Conservation (phyloP, 2,888 invertebrate species). For the Gasteruption jaculator region DNA sequence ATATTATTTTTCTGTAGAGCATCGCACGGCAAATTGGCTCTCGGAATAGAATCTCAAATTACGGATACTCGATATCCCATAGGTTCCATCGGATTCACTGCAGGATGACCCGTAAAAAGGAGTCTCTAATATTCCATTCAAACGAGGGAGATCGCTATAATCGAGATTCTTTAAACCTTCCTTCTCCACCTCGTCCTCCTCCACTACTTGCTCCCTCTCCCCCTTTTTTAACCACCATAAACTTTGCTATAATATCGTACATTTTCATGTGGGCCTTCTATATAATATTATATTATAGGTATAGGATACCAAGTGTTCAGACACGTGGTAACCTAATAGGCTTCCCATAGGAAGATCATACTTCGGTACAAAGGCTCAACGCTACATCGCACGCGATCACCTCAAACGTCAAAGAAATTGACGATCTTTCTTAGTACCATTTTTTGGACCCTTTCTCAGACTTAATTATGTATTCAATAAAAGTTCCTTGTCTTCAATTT, state of each 20-base stretch:
- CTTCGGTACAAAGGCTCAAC: slow-evolving; percentile 48
- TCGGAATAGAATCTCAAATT: slow-evolving; percentile 44
- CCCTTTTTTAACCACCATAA: too few relatives aligned
- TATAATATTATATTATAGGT: slow-evolving; percentile 24
- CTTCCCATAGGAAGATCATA: slow-evolving; percentile 47
- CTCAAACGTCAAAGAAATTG: slow-evolving; percentile 45
- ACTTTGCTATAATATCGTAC: too few relatives aligned
- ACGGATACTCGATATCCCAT: slow-evolving; percentile 41
- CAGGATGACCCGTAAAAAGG: slow-evolving; percentile 28
- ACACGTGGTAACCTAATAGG: slow-evolving; percentile 45
- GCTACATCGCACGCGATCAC: slow-evolving; percentile 51
- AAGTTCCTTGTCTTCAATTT: too few relatives aligned
- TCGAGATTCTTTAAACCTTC: slow-evolving; percentile 24
- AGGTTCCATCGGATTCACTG: too few relatives aligned
- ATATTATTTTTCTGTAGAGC: slow-evolving; percentile 39
- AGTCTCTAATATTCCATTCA: slow-evolving; percentile 35
- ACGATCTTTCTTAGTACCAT: slow-evolving; percentile 45
- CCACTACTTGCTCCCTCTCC: too few relatives aligned
- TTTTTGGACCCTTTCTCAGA: too few relatives aligned
- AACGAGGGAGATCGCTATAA: slow-evolving; percentile 39
- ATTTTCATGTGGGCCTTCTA: slow-evolving; percentile 14
- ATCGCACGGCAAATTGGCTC: slow-evolving; percentile 42
- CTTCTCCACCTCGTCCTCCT: too few relatives aligned
- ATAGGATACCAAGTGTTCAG: slow-evolving; percentile 18
- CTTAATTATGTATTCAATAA: too few relatives aligned